Base-by-base conservation (phyloP, 2,888 invertebrate genomes). In the Dryobota labecula region DNA sequence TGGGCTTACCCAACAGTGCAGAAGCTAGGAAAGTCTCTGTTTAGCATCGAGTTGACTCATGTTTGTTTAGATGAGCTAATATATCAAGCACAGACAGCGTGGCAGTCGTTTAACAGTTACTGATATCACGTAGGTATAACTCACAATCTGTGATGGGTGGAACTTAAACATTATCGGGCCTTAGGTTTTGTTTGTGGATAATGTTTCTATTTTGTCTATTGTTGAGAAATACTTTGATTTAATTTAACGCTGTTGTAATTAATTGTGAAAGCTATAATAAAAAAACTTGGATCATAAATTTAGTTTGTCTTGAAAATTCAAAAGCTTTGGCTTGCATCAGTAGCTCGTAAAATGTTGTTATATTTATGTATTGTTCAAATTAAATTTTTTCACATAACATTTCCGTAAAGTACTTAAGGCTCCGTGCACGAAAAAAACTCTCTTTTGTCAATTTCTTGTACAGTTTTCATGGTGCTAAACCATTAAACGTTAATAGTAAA, bases 1-100 rank as follows among this genome's bases (percentile, higher is more conserved):
- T 80, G 60, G 68, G 69, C 9, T 51, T 43, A 33, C 53, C 76
- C 58, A 60, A 0, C 24, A 13, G 2, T 45, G 11, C 61, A 36
- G 60, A 51, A 64, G 51, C 11, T 15, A 9, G 20, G 54, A 27
- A 27, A 13, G 20, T 18, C 11, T 61, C 36, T 36, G 61, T 27
- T 58, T 15, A 51, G 27, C n/a, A 5, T 70, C 51, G 20, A 41
- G 57, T 57, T 62, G 77, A 81, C 15, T 70, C 70, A 81, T 70
- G 43, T 62, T 58, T 70, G 70, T 63, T 70, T 62, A 11, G 70
- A 76, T 62, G 70, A 70, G 47, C 38, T 56, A 70, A 76, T 61
- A 13, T 33, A 54, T 56, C 24, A 53, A 47, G 30, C n/a, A 45
- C 60, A 78, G 78, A 78, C 78, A 15, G 78, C 77, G 53, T 1